phyloP scores from a whole-genome alignment of 2,888 invertebrate species.

The Caenorhabditis plicata region DNA sequence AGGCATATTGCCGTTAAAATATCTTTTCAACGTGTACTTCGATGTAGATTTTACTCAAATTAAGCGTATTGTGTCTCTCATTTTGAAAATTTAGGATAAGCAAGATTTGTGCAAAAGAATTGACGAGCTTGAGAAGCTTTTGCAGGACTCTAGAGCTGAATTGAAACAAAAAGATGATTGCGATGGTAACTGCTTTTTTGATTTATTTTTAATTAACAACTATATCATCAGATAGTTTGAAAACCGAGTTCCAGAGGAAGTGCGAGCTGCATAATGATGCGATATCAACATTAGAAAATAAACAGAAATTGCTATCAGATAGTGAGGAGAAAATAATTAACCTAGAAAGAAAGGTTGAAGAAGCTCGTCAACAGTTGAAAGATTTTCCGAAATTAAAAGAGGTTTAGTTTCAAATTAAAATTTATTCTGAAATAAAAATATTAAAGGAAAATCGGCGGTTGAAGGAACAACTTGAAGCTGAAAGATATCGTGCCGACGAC shows the following conservation, averaged over 20 bases:
- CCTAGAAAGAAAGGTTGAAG: not conserved
- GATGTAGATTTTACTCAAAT: too few species aligned
- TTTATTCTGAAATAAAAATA: not conserved
- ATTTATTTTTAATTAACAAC: too few species aligned
- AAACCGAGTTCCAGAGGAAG: constrained; percentile 28
- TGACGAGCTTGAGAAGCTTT: too few species aligned
- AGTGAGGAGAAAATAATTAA: not conserved
- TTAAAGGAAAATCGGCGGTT: constrained; percentile 22
- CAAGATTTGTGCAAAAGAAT: not conserved
- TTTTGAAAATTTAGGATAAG: constrained; percentile 1
- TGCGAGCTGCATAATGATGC: constrained; percentile 35
- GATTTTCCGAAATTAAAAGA: constrained; percentile 10
- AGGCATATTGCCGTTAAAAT: too few species aligned
- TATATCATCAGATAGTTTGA: constrained; percentile 6
- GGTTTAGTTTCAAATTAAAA: constrained; percentile 1
- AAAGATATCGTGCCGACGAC: constrained; percentile 27
- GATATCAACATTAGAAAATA: constrained; percentile 30
- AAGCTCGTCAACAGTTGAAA: not conserved
- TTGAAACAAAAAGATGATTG: not conserved
- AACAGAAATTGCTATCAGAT: constrained; percentile 30
- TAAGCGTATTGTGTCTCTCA: too few species aligned
- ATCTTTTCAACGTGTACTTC: too few species aligned
- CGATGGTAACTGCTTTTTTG: too few species aligned
- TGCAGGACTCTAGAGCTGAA: not conserved
- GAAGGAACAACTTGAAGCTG: constrained; percentile 10